Conservation (phyloP, 2,888 invertebrate genomes). For the Amblyteles armatorius region DNA sequence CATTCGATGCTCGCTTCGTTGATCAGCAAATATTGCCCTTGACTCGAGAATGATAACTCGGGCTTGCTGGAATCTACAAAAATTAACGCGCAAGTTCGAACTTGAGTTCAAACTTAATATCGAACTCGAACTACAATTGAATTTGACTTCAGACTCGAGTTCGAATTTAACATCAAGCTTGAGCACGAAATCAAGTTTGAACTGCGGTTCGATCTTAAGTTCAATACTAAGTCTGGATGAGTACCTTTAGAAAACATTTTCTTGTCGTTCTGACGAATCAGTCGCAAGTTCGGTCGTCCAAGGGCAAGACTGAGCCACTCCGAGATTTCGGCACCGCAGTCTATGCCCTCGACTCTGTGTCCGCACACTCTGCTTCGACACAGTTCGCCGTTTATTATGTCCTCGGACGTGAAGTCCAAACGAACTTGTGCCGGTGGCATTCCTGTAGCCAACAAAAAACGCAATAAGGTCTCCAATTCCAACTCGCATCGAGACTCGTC, state of each 20-base stretch:
- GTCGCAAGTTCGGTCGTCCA: slow-evolving; percentile 88
- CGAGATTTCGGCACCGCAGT: slow-evolving; percentile 93
- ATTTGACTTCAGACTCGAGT: too few relatives aligned
- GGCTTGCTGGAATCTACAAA: slow-evolving; percentile 73
- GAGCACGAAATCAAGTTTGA: too few relatives aligned
- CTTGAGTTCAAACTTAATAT: too few relatives aligned
- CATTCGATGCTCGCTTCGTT: slow-evolving; percentile 92
- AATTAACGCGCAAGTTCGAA: not conserved
- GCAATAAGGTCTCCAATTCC: not conserved
- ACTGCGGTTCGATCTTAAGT: too few relatives aligned
- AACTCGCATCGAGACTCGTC: not conserved
- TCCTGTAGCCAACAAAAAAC: slow-evolving; percentile 81
- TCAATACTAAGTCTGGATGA: too few relatives aligned
- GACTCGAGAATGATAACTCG: slow-evolving; percentile 90
- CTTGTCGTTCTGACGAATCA: slow-evolving; percentile 87
- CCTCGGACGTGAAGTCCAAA: slow-evolving; percentile 83
- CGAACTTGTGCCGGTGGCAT: slow-evolving; percentile 86
- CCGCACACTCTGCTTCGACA: slow-evolving; percentile 95
- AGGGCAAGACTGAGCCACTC: slow-evolving; percentile 93
- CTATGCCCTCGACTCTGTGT: slow-evolving; percentile 91
- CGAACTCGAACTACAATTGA: too few relatives aligned
- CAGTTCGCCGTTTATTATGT: slow-evolving; percentile 83
- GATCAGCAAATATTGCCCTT: slow-evolving; percentile 94
- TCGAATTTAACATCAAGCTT: too few relatives aligned
- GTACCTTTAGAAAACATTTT: slow-evolving; percentile 47